Conservation (phyloP, 2,888 invertebrate genomes). For the Horisme vitalbata region DNA sequence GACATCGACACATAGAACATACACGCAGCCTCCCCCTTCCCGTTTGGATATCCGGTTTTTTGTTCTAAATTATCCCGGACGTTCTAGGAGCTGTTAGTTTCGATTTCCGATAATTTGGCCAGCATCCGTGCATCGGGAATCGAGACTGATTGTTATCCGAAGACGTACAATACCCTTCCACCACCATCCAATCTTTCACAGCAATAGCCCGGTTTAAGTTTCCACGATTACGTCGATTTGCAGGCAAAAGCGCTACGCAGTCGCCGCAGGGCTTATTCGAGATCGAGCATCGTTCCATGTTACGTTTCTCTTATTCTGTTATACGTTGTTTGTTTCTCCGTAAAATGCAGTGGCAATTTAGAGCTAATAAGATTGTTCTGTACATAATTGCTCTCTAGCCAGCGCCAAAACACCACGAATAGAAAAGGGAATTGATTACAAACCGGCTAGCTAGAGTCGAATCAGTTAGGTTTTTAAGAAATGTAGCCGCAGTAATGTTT, state of each 20-base stretch:
- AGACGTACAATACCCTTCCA: slow-evolving; percentile 43
- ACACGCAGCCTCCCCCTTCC: slow-evolving; percentile 67
- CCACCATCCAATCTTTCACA: slow-evolving; percentile 55
- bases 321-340: slow-evolving; percentile 72
- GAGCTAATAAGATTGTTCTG: slow-evolving; percentile 52
- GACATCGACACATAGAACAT: slow-evolving; percentile 73
- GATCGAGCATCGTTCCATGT: slow-evolving; percentile 74
- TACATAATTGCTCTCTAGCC: slow-evolving; percentile 33
- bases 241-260: slow-evolving; percentile 65
- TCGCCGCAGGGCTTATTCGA: slow-evolving; percentile 79
- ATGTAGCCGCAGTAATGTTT: slow-evolving; percentile 32
- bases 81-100: slow-evolving; percentile 29
- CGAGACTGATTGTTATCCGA: slow-evolving; percentile 20
- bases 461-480: slow-evolving; percentile 27
- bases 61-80: slow-evolving; percentile 57
- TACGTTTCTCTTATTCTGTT: slow-evolving; percentile 76
- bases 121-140: slow-evolving; percentile 13
- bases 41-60: slow-evolving; percentile 57
- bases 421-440: slow-evolving; percentile 62
- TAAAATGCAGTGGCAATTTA: slow-evolving; percentile 59
- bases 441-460: slow-evolving; percentile 28
- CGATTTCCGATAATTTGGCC: slow-evolving; percentile 3
- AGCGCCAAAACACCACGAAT: slow-evolving; percentile 38
- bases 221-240: slow-evolving; percentile 61
- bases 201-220: slow-evolving; percentile 77